These are phyloP conservation scores for Pseudopodoces humilis DNA, from an alignment of 2,113 vertebrate genomes.

Conservation along the genomic window DNA sequence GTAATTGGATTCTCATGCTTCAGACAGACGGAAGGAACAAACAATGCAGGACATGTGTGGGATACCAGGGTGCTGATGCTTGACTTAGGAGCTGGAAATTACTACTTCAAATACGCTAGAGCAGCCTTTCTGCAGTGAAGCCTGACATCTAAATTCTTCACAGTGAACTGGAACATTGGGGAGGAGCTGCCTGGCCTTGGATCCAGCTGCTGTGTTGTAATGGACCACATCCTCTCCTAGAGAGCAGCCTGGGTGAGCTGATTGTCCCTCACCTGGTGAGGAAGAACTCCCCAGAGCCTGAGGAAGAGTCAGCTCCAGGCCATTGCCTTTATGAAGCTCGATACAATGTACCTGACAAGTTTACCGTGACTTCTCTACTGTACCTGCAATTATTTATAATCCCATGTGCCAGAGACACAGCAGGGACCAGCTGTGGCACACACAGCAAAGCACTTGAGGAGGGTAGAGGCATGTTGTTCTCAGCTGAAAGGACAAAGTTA, in stretches of 20 bases:
- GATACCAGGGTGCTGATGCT: too few relatives aligned
- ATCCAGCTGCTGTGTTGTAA: background rate
- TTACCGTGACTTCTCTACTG: background rate
- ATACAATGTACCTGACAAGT: background rate
- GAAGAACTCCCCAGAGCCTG: background rate
- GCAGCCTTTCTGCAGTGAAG: background rate
- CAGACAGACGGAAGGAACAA: background rate
- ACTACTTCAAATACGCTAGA: rapidly evolving
- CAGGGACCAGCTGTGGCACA: background rate
- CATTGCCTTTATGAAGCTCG: rapidly evolving
- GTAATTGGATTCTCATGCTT: background rate
- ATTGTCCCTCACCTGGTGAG: background rate
- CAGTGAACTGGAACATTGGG: background rate
- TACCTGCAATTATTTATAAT: background rate
- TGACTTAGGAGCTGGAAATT: background rate
- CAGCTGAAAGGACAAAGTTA: background rate
- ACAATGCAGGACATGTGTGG: background rate
- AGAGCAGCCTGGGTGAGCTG: background rate
- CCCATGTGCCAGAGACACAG: background rate
- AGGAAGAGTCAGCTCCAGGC: background rate
- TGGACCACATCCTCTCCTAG: background rate
- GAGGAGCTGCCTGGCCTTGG: background rate
- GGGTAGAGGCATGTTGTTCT: background rate
- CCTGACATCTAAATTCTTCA: background rate
- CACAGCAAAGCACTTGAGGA: background rate